These are phyloP conservation scores for Campoletis raptor DNA, from an alignment of 2,888 invertebrate species.

Conservation along the genomic window DNA sequence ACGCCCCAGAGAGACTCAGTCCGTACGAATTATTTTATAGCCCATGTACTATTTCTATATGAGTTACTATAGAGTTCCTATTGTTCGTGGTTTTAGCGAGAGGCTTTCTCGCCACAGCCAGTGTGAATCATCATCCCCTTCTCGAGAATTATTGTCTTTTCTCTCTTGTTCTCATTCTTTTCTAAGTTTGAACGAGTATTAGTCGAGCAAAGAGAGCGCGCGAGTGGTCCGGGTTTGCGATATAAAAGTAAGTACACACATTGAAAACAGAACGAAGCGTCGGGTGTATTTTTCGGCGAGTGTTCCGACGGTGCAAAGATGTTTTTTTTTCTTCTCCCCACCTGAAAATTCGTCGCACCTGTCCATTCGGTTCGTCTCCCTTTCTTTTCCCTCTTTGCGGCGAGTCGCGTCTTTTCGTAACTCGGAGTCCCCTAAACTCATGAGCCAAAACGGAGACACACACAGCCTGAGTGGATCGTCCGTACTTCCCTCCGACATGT, in stretches of 20 bases:
- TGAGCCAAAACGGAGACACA: constrained; percentile 24
- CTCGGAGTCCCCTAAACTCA: constrained; percentile 18
- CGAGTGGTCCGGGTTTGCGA: constrained; percentile 28
- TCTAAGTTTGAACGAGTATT: constrained; percentile 26
- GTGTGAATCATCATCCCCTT: constrained; percentile 68
- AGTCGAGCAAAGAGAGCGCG: constrained; percentile 55
- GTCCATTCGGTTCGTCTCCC: constrained; percentile 46
- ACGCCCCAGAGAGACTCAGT: constrained; percentile 42
- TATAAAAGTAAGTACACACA: constrained; percentile 34
- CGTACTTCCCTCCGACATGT: constrained; percentile 30
- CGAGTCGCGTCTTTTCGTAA: constrained; percentile 24
- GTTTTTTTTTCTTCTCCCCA: constrained; percentile 1
- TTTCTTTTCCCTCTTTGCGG: background rate
- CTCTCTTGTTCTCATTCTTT: constrained; percentile 21
- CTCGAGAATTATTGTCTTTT: constrained; percentile 44
- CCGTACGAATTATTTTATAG: constrained; percentile 47
- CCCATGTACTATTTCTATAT: constrained; percentile 30
- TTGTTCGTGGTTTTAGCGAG: constrained; percentile 65
- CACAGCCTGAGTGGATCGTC: constrained; percentile 32
- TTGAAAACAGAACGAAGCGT: constrained; percentile 25
- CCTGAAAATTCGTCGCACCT: constrained; percentile 65
- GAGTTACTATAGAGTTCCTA: constrained; percentile 40
- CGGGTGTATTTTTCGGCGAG: constrained; percentile 61
- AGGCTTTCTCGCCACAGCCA: constrained; percentile 54
- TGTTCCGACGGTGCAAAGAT: constrained; percentile 59